Conservation (phyloP, 1,140 invertebrate species). For the Chrysopa pallens region DNA sequence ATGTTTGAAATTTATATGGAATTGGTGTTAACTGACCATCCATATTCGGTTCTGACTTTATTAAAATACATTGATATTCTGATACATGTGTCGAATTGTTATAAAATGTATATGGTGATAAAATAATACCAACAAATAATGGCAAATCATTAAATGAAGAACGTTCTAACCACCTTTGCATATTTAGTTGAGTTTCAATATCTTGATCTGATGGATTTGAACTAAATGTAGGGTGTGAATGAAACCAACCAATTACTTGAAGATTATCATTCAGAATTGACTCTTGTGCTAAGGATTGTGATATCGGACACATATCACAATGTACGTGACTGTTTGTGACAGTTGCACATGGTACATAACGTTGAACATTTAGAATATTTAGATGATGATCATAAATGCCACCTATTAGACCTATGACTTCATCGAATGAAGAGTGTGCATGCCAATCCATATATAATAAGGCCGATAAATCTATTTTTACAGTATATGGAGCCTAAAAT, state of each 20-base stretch:
- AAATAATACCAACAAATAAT: conserved; percentile 35
- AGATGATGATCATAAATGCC: conserved; percentile 24
- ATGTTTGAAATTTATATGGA: conserved; percentile 20
- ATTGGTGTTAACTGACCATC: conserved; percentile 11
- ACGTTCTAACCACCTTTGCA: conserved; percentile 35
- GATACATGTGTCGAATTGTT: conserved; percentile 16
- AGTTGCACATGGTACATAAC: conserved; percentile 36
- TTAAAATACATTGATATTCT: conserved; percentile 18
- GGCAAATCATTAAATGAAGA: conserved; percentile 13
- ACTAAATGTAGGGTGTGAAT: conserved; percentile 43
- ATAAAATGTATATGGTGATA: conserved; percentile 29
- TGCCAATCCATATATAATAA: conserved; percentile 49
- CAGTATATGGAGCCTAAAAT: conserved; percentile 37
- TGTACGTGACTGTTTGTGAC: conserved; percentile 37
- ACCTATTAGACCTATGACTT: conserved; percentile 56
- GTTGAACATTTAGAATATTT: conserved; percentile 22
- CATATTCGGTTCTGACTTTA: conserved; percentile 14
- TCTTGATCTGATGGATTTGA: conserved; percentile 41
- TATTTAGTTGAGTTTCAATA: conserved; percentile 35
- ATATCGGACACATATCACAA: conserved; percentile 62
- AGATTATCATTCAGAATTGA: conserved; percentile 25
- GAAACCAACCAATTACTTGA: conserved; percentile 42
- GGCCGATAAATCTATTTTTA: conserved; percentile 34
- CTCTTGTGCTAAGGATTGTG: conserved; percentile 33
- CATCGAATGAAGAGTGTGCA: conserved; percentile 41